Percentiles rank a stretch among this genome's conserved stretches.
phyloP scores from a whole-genome alignment of 1,140 invertebrate species.

The Lethrus apterus region DNA sequence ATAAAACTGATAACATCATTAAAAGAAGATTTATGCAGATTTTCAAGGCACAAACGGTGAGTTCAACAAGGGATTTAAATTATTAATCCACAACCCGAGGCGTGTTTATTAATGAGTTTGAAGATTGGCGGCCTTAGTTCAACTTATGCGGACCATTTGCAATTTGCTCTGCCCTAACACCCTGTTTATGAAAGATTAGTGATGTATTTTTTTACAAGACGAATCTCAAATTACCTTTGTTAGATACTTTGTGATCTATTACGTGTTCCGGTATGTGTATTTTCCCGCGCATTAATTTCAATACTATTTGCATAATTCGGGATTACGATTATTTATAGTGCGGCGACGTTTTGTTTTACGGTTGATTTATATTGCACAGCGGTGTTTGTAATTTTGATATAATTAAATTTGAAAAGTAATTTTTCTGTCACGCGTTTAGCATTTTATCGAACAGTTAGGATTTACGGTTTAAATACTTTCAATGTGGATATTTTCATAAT shows the following conservation, averaged over 20 bases:
- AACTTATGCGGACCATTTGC: background rate
- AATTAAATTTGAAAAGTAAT: no score
- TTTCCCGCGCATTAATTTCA: constrained; percentile 11
- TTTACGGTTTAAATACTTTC: constrained; percentile 11
- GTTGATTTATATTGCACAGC: constrained; percentile 10
- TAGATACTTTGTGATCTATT: background rate
- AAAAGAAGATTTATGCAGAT: constrained; percentile 13
- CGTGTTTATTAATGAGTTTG: constrained; percentile 12
- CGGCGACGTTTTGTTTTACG: constrained; percentile 4
- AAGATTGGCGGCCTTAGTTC: constrained; percentile 1
- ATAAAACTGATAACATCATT: no score
- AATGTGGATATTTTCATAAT: no score
- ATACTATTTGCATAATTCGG: constrained; percentile 10
- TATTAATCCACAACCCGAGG: constrained; percentile 6
- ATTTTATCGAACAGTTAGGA: background rate
- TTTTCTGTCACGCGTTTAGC: no score
- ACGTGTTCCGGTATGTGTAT: background rate
- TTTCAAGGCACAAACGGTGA: background rate
- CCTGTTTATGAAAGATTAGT: constrained; percentile 1
- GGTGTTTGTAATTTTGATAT: background rate
- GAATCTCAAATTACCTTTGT: background rate
- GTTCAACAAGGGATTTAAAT: constrained; percentile 5
- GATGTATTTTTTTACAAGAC: background rate
- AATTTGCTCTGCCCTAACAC: background rate
- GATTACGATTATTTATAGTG: constrained; percentile 8